phyloP scores from a whole-genome alignment of 2,113 vertebrate genomes.

The Geococcyx californianus region DNA sequence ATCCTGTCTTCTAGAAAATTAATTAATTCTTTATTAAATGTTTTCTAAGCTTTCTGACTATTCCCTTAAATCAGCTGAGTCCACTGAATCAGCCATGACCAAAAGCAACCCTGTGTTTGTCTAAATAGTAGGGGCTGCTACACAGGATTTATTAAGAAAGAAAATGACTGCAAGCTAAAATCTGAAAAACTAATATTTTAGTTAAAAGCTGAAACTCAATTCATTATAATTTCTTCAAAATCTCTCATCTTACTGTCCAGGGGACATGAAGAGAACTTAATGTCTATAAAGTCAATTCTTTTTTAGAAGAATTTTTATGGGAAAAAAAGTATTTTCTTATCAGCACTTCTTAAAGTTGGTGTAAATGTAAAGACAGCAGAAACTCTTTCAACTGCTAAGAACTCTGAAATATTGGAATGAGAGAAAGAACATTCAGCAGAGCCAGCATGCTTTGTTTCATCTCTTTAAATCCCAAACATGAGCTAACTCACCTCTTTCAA shows the following conservation, averaged over 20 bases:
- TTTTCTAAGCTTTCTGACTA: not conserved
- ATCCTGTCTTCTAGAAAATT: not conserved
- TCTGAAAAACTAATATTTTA: not conserved
- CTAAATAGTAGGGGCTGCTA: not conserved
- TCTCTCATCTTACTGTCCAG: not conserved
- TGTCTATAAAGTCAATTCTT: not conserved
- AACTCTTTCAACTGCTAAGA: not conserved
- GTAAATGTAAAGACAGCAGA: not conserved
- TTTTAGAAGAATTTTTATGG: not conserved
- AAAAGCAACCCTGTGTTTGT: not conserved
- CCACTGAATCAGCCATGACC: not conserved
- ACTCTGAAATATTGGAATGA: not conserved
- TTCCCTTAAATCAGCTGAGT: not conserved
- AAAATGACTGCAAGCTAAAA: not conserved
- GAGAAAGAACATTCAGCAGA: not conserved
- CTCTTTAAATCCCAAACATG: not conserved
- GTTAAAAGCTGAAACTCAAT: not conserved
- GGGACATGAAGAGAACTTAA: not conserved
- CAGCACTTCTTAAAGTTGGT: not conserved
- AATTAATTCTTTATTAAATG: not conserved
- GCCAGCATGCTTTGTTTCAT: not conserved
- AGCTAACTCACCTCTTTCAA: not conserved
- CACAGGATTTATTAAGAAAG: not conserved
- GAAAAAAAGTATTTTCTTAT: not conserved
- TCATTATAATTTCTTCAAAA: not conserved